Base-by-base conservation (phyloP, 1,140 invertebrate genomes). In the Coelopa frigida region DNA sequence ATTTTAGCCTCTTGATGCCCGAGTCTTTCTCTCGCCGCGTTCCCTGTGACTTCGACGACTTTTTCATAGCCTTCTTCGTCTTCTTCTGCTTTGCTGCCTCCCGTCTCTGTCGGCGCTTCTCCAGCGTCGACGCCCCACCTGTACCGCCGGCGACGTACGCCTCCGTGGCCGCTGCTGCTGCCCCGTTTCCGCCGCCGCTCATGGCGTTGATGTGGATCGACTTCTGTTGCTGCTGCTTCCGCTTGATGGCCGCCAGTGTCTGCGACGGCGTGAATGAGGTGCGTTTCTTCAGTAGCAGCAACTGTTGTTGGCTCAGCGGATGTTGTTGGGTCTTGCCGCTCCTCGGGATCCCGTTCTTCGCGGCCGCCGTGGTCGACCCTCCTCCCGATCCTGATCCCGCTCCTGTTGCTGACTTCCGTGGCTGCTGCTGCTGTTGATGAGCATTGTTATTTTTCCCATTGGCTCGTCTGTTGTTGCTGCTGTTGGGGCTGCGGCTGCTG, bases 231-330 rank as follows among this genome's bases (percentile, higher is more conserved):
- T 56, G 52, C 8, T 61, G 59, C 44, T 65, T 58, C n/a, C 53
- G 43, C 41, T 67, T 58, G 43, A 63, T 53, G 31, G 46, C 60
- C 35, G 63, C 60, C 54, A 67, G 52, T 48, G 60, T 66, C 45
- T 66, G 58, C 3, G 63, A 63, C 36, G 63, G 63, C 38, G 63
- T 67, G 54, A 67, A 67, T 55, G 63, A 66, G 53, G 63, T 66
- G 18, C 63, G 63, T 55, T 67, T 66, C 48, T 58, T 66, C 32
- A 66, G 54, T 31, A 48, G 60, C 56, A 61, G 60, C 55, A 66
- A 43, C 52, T 66, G 60, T 48, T 67, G 55, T 45, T 49, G 58
- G 50, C 40, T 61, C 50, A 61, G 52, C 11, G 17, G 51, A 14
- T 49, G 45, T 38, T 42, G 33, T 20, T 44, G 37, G 18, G 27